These are phyloP conservation scores for Diploptera punctata DNA, from an alignment of 2,888 invertebrate genomes.

Conservation along the genomic window DNA sequence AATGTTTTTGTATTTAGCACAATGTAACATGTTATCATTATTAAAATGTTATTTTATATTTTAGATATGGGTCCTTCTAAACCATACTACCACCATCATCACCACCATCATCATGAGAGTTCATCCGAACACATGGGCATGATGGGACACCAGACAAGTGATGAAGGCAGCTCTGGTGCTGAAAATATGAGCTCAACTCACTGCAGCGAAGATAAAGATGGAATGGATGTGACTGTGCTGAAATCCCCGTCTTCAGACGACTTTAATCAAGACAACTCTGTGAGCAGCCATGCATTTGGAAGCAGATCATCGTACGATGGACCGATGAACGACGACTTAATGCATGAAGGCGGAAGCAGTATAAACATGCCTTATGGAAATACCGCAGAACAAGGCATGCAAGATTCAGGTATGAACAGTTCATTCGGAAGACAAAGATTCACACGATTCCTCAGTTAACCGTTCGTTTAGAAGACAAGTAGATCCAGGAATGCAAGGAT, in stretches of 20 bases:
- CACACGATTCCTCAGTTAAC: neutral
- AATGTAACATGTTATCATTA: too few species aligned
- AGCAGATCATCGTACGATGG: constrained; percentile 6
- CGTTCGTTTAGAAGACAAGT: constrained; percentile 23
- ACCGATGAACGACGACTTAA: constrained; percentile 1
- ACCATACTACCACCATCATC: constrained; percentile 35
- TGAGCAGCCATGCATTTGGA: constrained; percentile 23
- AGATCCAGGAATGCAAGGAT: neutral
- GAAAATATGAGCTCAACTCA: constrained; percentile 16
- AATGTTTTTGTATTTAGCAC: too few species aligned
- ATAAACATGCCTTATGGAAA: constrained; percentile 4
- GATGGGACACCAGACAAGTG: constrained; percentile 30
- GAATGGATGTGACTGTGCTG: constrained; percentile 19
- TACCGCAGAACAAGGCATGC: constrained; percentile 1
- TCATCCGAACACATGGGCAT: constrained; percentile 4
- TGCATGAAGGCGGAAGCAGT: neutral
- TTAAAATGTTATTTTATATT: too few species aligned
- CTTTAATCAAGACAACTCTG: constrained; percentile 24
- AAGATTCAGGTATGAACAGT: neutral
- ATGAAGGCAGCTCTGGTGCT: constrained; percentile 35
- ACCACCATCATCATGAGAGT: too few species aligned
- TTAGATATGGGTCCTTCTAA: constrained; percentile 30
- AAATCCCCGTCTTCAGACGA: constrained; percentile 31
- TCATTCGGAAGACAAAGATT: constrained; percentile 16
- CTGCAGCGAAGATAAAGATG: constrained; percentile 15